Evolutionary conservation across 2,797 vertebrate genomes (phyloP), one percentile per base, ranked within the genome.

Genomic region (Pyrocephalus nanus): DNA sequence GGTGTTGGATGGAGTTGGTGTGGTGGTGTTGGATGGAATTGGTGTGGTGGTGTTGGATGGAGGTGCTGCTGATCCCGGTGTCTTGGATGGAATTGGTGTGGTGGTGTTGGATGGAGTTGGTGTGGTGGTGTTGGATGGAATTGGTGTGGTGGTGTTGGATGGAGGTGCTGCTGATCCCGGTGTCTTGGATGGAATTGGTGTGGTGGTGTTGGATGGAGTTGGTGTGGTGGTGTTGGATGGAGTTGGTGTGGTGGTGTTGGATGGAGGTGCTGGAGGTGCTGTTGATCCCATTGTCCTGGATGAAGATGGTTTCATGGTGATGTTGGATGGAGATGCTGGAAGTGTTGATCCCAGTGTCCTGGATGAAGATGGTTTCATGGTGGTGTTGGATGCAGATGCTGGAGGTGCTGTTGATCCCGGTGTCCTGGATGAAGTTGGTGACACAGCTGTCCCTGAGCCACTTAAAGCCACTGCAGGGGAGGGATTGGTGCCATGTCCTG

Each of bases 401-500:
- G 45, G 22, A 47, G 21, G 47, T 47, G 47, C 6, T 47, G 47
- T 5, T 65, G 61, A 36, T 36, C 2, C 2, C 0, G 0, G 1
- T 2, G 12, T 29, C 1, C 0, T 10, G 43, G 72, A 30, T 5
- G 15, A 9, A 19, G 7, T 6, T 8, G 6, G 34, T 55, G 85
- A 1, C 34, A 15, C 0, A 0, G 21, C 0, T 67, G 25, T 7
- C 78, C n/a, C 26, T 4, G 65, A 29, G 64, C 6, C 8, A 5
- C 1, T 32, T 8, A 1, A 11, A 27, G 62, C 11, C 34, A 1
- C 23, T 4, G 2, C 0, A 8, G 2, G 7, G n/a, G 0, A 4
- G 9, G 1, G 0, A 23, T 1, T 0, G 6, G 0, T 0, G 11
- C 9, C 30, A 12, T 0, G 2, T 7, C 2, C 40, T 7, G 5